These are phyloP conservation scores for Turritopsis rubra DNA, from an alignment of 30 jellyfish, hydroid and myxozoan species.

Conservation along the genomic window DNA sequence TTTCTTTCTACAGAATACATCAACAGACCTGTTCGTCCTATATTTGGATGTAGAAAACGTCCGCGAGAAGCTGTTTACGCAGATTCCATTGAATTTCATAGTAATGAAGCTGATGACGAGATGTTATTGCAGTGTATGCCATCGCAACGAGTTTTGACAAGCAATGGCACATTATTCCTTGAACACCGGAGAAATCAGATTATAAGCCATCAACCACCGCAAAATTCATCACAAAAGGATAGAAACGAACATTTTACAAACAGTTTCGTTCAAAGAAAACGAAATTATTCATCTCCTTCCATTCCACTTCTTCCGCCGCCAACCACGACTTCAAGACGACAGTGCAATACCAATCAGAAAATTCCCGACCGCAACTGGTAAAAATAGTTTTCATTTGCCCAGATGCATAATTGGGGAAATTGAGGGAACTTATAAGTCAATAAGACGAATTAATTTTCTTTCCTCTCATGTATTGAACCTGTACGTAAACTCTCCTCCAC, in stretches of 20 bases:
- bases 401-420: too few species aligned
- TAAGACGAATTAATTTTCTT: too few species aligned
- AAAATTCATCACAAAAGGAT: not conserved
- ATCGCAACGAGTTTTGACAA: not conserved
- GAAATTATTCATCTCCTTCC: not conserved
- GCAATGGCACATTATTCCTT: not conserved
- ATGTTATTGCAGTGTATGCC: not conserved
- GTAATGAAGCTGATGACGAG: slow-evolving; percentile 10
- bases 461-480: too few species aligned
- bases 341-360: not conserved
- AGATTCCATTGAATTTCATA: slow-evolving; percentile 28
- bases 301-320: not conserved
- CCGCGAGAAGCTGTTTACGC: slow-evolving; percentile 81
- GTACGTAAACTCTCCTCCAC: too few species aligned
- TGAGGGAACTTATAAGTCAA: too few species aligned
- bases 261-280: not conserved
- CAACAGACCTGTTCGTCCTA: slow-evolving; percentile 74
- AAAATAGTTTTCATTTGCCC: too few species aligned
- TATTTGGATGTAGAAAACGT: slow-evolving; percentile 77
- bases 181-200: not conserved
- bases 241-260: not conserved
- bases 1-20: slow-evolving; percentile 5
- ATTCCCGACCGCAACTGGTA: not conserved
- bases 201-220: too few species aligned
- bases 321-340: not conserved